Evolutionary conservation across 2,113 vertebrate genomes (phyloP).

Genomic region (Malurus cyaneus): DNA sequence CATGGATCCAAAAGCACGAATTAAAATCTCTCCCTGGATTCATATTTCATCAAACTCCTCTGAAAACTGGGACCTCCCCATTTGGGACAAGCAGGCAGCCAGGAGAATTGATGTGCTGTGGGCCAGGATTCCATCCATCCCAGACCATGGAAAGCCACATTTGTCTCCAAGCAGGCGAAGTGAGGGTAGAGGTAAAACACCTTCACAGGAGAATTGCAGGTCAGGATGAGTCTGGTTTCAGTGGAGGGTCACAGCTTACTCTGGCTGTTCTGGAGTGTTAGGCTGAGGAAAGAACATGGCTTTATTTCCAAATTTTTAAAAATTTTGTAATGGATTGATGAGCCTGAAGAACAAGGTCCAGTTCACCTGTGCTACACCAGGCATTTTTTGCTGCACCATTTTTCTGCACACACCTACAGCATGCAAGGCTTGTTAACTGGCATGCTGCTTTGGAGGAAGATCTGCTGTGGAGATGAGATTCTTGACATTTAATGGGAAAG

Average conservation of each 20-base stretch:
- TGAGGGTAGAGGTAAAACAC: background rate
- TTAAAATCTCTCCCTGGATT: background rate
- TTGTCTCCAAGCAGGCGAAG: background rate
- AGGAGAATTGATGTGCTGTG: background rate
- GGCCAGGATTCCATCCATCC: background rate
- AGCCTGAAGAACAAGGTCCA: background rate
- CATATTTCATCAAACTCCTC: background rate
- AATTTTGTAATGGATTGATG: background rate
- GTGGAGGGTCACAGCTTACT: rapidly evolving
- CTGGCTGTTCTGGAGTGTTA: background rate
- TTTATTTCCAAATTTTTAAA: background rate
- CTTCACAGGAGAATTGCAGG: background rate
- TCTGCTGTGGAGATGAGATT: background rate
- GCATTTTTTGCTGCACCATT: rapidly evolving
- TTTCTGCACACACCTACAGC: background rate
- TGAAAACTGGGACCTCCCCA: background rate
- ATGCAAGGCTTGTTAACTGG: background rate
- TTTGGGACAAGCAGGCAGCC: background rate
- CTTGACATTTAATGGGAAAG: background rate
- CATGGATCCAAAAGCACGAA: background rate
- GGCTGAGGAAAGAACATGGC: background rate
- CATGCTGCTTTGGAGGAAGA: background rate
- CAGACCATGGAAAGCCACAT: background rate
- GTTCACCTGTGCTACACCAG: rapidly evolving
- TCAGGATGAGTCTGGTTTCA: background rate